Percentiles rank a stretch among this genome's conserved stretches.
phyloP scores from a whole-genome alignment of 2,797 vertebrate species.

The Pelodytes ibericus region DNA sequence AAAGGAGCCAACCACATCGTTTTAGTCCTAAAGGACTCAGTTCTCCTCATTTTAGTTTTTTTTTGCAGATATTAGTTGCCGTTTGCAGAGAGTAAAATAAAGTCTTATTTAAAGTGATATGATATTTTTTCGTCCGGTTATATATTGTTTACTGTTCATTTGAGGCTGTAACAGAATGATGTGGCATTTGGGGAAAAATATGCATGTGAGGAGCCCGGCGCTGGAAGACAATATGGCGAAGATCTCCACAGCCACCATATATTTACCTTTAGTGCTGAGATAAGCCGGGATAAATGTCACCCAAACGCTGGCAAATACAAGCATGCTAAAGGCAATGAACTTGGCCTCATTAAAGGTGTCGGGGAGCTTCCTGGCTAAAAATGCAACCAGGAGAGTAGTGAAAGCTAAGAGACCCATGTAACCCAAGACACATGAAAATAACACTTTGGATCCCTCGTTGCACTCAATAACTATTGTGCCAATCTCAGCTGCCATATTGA shows the following conservation, averaged over 20 bases:
- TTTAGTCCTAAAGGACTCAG: too few relatives aligned
- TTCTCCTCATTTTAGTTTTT: too few relatives aligned
- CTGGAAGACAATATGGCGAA: conserved; percentile 57
- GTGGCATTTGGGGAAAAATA: conserved; percentile 14
- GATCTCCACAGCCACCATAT: conserved; percentile 19
- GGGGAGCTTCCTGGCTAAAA: conserved; percentile 29
- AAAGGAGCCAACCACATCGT: too few relatives aligned
- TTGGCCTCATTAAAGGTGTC: conserved; percentile 57
- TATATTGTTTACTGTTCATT: conserved; percentile 3
- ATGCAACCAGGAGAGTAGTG: conserved; percentile 42
- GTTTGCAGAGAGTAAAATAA: too few relatives aligned
- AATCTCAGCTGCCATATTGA: neutral
- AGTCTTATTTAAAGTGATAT: neutral
- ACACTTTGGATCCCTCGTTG: neutral
- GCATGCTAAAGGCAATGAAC: conserved; percentile 50
- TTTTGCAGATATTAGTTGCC: too few relatives aligned
- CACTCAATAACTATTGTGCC: neutral
- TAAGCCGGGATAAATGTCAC: conserved; percentile 9
- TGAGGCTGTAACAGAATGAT: conserved; percentile 4
- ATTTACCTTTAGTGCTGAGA: conserved; percentile 17
- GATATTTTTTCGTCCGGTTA: neutral
- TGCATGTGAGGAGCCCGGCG: conserved; percentile 23
- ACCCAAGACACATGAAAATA: conserved; percentile 29
- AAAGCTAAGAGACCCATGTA: conserved; percentile 45
- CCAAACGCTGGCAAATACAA: conserved; percentile 43